Evolutionary conservation across 1,140 invertebrate species (phyloP).

Genomic region (Caenorhabditis remanei): DNA sequence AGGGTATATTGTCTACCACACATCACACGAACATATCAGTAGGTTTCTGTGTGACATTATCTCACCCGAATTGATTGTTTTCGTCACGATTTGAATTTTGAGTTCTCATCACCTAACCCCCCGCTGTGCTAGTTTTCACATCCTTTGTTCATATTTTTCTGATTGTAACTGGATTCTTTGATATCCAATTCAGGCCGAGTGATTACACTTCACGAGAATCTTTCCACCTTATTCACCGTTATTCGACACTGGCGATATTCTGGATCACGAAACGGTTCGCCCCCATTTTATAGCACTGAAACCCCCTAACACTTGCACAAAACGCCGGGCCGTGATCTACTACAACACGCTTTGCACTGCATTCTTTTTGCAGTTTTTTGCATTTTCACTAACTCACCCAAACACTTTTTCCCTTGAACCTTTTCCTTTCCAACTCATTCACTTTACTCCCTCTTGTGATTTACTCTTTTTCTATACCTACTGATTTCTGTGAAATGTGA

Average conservation of each 20-base stretch:
- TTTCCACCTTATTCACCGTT: not conserved
- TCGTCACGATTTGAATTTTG: not conserved
- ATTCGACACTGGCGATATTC: conserved; percentile 29
- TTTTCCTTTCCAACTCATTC: not conserved
- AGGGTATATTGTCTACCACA: not conserved
- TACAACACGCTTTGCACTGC: not conserved
- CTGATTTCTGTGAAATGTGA: not conserved
- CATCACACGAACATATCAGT: conserved; percentile 49
- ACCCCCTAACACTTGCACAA: not conserved
- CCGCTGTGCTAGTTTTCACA: too few relatives aligned
- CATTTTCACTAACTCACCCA: not conserved
- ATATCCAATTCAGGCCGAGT: conserved; percentile 19
- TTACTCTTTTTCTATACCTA: not conserved
- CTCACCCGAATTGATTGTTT: not conserved
- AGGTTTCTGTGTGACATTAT: conserved; percentile 41
- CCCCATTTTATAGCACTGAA: not conserved
- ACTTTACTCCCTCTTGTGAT: not conserved
- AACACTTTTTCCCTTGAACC: not conserved
- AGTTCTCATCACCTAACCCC: not conserved
- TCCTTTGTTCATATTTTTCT: not conserved
- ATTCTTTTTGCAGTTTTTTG: not conserved
- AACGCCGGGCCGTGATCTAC: not conserved
- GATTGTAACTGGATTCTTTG: not conserved
- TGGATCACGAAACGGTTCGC: conserved; percentile 39
- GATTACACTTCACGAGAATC: conserved; percentile 29